Evolutionary conservation across 1,140 invertebrate genomes (phyloP), one percentile per base, ranked within the genome.

Genomic region (Leucophenga varia): DNA sequence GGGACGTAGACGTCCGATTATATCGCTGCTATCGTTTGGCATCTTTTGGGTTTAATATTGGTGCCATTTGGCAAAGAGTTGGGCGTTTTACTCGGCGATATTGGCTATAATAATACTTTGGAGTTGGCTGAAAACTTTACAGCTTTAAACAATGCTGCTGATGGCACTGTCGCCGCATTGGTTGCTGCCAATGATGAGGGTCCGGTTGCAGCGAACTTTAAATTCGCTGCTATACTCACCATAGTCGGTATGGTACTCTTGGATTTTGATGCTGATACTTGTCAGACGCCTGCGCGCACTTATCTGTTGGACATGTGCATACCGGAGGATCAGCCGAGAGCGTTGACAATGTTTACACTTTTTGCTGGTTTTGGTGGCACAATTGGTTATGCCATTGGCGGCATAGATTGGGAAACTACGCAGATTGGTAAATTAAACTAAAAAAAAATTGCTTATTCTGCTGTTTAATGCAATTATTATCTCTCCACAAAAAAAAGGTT

Each of bases 181-280:
- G n/a, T 56, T 1, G 19, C 55, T 0, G 13, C n/a, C 3, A 40
- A 47, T 9, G 16, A 18, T 7, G 47, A 42, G 2, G 53, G 51
- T 1, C 48, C 56, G 3, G 45, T 46, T 5, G 19, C 52, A 2
- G 46, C 47, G 10, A 49, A 74, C 34, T 72, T 42, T 17, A 73
- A 72, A 42, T 75, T 32, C 45, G 85, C 85, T 9, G 81, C 90
- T 31, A 80, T 90, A 49, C 83, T 93, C 37, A 91, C 89, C 0
- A 84, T 92, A 13, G 50, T 92, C 1, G 90, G 90, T n/a, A 90
- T 89, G 10, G 85, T 90, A 22, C 59, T 92, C 12, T 73, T 92
- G 32, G 90, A 93, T 68, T 91, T 92, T 63, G 86, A 90, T 71
- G 89, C 89, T 2, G 90, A 93, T 55, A 88, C 89, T 13, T 91